Conservation (phyloP, 2,113 vertebrate species). For the Eonycteris spelaea region DNA sequence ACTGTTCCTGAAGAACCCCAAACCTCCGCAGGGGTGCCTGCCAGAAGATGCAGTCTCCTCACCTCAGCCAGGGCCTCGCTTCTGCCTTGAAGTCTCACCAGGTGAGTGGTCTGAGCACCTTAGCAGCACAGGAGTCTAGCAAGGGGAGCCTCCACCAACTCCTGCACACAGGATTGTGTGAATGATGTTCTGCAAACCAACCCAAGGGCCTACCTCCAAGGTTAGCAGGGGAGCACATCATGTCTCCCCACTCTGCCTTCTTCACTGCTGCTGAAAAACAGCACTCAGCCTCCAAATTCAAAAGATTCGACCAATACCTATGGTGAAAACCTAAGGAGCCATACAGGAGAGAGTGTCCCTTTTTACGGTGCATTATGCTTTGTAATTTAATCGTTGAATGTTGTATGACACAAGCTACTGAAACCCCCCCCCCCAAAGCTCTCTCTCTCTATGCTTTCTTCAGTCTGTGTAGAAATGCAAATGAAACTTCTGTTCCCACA, state of each 20-base stretch:
- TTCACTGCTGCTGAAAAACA: background rate
- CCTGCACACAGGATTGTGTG: background rate
- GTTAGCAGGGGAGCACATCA: background rate
- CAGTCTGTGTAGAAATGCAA: background rate
- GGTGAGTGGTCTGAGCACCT: background rate
- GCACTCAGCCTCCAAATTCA: background rate
- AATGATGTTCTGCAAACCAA: background rate
- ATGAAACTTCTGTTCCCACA: background rate
- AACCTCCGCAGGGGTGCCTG: background rate
- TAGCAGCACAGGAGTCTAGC: background rate
- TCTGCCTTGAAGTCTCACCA: background rate
- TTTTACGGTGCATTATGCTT: background rate
- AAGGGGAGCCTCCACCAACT: background rate
- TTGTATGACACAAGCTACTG: background rate
- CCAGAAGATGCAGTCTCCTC: background rate
- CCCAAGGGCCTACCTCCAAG: background rate
- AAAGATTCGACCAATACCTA: background rate
- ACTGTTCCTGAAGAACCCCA: background rate
- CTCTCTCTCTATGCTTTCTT: background rate
- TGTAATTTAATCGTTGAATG: background rate
- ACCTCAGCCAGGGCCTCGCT: background rate
- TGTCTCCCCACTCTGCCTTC: background rate
- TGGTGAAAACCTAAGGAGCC: background rate
- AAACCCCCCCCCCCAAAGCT: conserved; percentile 4
- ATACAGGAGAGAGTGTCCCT: background rate